Evolutionary conservation across 1,140 invertebrate species (phyloP).

Genomic region (Melanaphis sacchari): DNA sequence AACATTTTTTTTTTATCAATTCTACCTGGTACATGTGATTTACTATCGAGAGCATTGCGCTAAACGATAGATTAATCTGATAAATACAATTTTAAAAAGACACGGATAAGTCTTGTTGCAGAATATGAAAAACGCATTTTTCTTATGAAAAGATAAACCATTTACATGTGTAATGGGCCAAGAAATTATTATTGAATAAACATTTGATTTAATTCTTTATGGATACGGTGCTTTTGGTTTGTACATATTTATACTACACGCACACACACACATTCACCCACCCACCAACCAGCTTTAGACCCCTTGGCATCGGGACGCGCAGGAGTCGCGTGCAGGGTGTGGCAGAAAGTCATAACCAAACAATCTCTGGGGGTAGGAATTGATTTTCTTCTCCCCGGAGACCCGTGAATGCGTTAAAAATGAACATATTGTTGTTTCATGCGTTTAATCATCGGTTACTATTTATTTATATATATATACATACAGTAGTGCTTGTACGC

Average conservation of each 20-base stretch:
- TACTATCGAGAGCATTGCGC: too few relatives aligned
- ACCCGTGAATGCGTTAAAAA: constrained; percentile 47
- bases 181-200: constrained; percentile 31
- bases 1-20: neutral
- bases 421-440: constrained; percentile 55
- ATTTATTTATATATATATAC: constrained; percentile 14
- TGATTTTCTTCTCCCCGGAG: constrained; percentile 51
- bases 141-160: neutral
- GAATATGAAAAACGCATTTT: neutral
- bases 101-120: neutral
- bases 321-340: neutral
- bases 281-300: neutral
- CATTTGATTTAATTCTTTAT: constrained; percentile 40
- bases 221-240: constrained; percentile 7
- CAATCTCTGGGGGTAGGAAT: constrained; percentile 49
- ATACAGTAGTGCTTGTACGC: neutral
- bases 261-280: neutral
- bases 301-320: neutral
- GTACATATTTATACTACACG: neutral
- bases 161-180: constrained; percentile 40
- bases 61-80: neutral
- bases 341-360: constrained; percentile 52
- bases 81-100: neutral
- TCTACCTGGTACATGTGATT: neutral
- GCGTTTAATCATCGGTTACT: constrained; percentile 54